These are phyloP conservation scores for Diaprepes abbreviatus DNA, from an alignment of 2,888 invertebrate species.

Conservation along the genomic window DNA sequence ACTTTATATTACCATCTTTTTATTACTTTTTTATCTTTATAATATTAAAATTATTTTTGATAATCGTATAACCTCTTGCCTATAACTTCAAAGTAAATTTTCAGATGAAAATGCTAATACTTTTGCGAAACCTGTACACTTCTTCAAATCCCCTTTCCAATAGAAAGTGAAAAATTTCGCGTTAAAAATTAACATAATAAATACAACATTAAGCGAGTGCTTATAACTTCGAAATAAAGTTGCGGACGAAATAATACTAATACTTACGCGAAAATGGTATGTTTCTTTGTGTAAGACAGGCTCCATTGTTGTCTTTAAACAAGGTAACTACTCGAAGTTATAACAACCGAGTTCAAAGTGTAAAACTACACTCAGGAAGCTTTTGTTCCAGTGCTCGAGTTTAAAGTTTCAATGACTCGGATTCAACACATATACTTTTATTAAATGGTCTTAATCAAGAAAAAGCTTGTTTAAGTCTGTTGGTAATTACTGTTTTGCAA, in stretches of 20 bases:
- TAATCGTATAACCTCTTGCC: no score
- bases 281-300: conserved; percentile 25
- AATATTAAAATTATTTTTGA: no score
- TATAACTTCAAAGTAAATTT: no score
- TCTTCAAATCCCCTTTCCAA: no score
- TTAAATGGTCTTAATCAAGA: conserved; percentile 43
- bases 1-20: no score
- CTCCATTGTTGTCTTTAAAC: conserved; percentile 23
- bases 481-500: conserved; percentile 36
- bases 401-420: conserved; percentile 33
- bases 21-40: no score
- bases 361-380: conserved; percentile 31
- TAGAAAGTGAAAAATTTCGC: no score
- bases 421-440: conserved; percentile 43
- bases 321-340: conserved; percentile 31
- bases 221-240: conserved; percentile 7
- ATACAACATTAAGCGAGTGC: background rate
- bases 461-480: conserved; percentile 41
- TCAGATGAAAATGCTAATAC: background rate
- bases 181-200: conserved; percentile 4
- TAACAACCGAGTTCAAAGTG: conserved; percentile 30
- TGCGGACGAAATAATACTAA: background rate
- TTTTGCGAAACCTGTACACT: no score
- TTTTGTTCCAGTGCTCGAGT: conserved; percentile 35
- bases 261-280: background rate